These are phyloP conservation scores for Heliconius charithonia DNA, from an alignment of 2,888 invertebrate genomes.

Conservation along the genomic window DNA sequence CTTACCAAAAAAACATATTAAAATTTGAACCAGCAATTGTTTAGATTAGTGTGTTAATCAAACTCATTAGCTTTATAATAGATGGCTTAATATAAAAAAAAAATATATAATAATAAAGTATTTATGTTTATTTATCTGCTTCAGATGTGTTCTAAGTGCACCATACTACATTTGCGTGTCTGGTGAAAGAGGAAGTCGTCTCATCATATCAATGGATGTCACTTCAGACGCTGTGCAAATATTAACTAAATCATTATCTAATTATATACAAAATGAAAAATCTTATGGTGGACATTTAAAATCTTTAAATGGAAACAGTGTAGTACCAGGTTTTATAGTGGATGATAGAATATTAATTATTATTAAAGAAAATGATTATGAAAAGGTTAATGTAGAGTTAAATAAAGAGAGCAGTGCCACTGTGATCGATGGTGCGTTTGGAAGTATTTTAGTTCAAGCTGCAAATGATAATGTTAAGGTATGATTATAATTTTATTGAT, in stretches of 20 bases:
- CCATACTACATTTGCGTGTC: conserved; percentile 87
- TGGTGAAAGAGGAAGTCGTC: conserved; percentile 69
- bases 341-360: conserved; percentile 69
- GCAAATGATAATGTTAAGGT: conserved; percentile 70
- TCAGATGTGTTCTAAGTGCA: conserved; percentile 85
- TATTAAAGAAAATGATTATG: conserved; percentile 67
- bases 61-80: background rate
- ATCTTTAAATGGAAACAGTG: conserved; percentile 63
- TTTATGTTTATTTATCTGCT: background rate
- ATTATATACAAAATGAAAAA: conserved; percentile 55
- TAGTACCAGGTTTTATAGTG: conserved; percentile 69
- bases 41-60: too few species aligned
- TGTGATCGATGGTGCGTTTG: conserved; percentile 64
- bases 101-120: background rate
- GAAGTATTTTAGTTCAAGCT: conserved; percentile 65
- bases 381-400: conserved; percentile 57
- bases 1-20: too few species aligned
- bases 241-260: conserved; percentile 75
- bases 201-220: conserved; percentile 86
- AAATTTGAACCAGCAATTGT: too few species aligned
- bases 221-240: conserved; percentile 78
- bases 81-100: too few species aligned
- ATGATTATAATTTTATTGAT: conserved; percentile 31
- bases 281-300: conserved; percentile 57
- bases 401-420: conserved; percentile 65